phyloP scores from a whole-genome alignment of 2,888 invertebrate species.

The Branchellion lobata region DNA sequence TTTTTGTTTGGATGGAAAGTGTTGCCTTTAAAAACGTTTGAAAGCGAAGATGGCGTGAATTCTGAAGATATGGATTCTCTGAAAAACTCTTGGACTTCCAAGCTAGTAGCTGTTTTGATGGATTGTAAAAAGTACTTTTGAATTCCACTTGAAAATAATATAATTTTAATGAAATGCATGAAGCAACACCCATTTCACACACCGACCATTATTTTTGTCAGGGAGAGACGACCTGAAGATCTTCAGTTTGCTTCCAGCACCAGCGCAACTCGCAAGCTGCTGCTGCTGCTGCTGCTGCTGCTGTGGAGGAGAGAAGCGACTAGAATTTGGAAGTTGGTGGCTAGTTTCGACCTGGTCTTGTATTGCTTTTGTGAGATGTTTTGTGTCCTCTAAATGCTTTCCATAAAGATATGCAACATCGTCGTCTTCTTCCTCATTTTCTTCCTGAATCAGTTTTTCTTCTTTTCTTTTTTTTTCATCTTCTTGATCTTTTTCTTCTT shows the following conservation, averaged over 20 bases:
- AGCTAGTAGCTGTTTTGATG: constrained; percentile 32
- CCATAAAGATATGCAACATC: constrained; percentile 4
- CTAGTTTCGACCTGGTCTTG: neutral
- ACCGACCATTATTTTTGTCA: constrained; percentile 2
- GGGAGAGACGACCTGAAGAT: neutral
- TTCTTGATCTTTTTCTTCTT: constrained; percentile 4
- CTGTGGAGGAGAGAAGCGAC: neutral
- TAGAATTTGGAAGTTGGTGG: neutral
- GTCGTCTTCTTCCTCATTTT: neutral
- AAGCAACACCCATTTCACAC: no score
- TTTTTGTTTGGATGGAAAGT: neutral
- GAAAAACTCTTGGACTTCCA: constrained; percentile 46
- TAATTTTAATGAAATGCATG: no score
- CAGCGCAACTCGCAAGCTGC: neutral
- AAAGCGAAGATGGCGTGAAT: constrained; percentile 33
- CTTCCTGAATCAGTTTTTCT: neutral
- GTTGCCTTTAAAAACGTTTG: constrained; percentile 14
- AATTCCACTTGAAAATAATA: no score
- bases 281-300: neutral
- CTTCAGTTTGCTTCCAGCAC: no score
- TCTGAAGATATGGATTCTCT: constrained; percentile 38
- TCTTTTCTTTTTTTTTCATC: neutral
- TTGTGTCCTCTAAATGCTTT: neutral
- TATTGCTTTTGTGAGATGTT: neutral
- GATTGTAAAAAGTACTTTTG: no score